Evolutionary conservation across 2,888 invertebrate genomes (phyloP).

Genomic region (Cryptocephalus moraei): DNA sequence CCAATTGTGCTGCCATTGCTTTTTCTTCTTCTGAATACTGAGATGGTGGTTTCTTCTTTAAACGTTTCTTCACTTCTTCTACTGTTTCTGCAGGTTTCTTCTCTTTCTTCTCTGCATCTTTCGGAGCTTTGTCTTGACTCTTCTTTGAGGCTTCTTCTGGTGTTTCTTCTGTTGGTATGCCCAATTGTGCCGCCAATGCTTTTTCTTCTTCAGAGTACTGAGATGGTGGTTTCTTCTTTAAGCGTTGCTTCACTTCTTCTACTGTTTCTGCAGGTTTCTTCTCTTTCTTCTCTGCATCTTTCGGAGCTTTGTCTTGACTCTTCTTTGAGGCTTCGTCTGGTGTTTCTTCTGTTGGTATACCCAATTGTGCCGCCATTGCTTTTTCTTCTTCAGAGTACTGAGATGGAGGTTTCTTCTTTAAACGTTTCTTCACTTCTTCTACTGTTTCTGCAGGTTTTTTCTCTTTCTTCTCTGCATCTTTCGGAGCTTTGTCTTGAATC

Average conservation of each 20-base stretch:
- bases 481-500: not conserved
- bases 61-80: not conserved
- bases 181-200: too few relatives aligned
- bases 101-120: not conserved
- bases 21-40: not conserved
- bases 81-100: not conserved
- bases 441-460: not conserved
- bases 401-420: not conserved
- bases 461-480: not conserved
- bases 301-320: not conserved
- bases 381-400: not conserved
- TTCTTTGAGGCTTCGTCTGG: not conserved
- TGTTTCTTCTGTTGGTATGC: not conserved
- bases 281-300: not conserved
- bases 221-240: too few relatives aligned
- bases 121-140: not conserved
- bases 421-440: not conserved
- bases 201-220: too few relatives aligned
- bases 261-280: slow-evolving; percentile 1
- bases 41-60: not conserved
- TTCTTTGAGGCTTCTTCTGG: slow-evolving; percentile 1
- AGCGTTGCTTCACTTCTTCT: not conserved
- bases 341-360: not conserved
- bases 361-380: not conserved
- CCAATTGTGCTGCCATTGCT: too few relatives aligned